Evolutionary conservation across 2,888 invertebrate genomes (phyloP), one percentile per base, ranked within the genome.

Genomic region (Drosophila percnosoma): DNA sequence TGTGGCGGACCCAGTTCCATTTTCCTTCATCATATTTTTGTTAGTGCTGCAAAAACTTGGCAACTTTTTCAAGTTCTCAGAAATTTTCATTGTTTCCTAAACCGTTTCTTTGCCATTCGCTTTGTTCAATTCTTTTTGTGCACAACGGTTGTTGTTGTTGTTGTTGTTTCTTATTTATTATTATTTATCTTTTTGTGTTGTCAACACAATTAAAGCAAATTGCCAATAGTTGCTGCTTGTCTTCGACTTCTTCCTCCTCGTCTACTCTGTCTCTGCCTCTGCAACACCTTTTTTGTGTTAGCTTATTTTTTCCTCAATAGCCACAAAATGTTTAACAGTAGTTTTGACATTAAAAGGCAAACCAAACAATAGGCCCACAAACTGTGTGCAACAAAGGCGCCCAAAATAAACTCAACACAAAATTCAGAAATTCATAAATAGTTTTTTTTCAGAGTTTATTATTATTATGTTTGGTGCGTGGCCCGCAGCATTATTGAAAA

Each of bases 191-290:
- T 57, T 51, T 24, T 57, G 24, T 77, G 59, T 68, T 77, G 68
- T 72, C 75, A 76, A 84, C 82, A 78, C 75, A 87, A 87, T 75
- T 81, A 68, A 75, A 73, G 55, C 89, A 84, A 84, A 84, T 89
- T 78, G 82, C 71, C 87, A 84, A 84, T 89, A 84, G 85, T 87
- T 89, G 71, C 57, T 55, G 59, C 45, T 38, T 63, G 34, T 54
- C 52, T 21, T 31, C 38, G 24, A 34, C 33, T 36, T 38, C 36
- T 6, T 29, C 49, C 11, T 11, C 51, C 29, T 29, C 51, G 15
- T 24, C 31, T 8, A 24, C 33, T 27, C 27, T 27, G 27, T 51
- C 59, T 62, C 21, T n/a, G 51, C 31, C 61, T 62, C 21, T n/a
- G 51, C 40, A 40, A 42, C 55, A 65, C 31, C 65, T 33, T 33